Evolutionary conservation across 1,140 invertebrate species (phyloP), one percentile per base, ranked within the genome.

Genomic region (Meloidogyne floridensis): DNA sequence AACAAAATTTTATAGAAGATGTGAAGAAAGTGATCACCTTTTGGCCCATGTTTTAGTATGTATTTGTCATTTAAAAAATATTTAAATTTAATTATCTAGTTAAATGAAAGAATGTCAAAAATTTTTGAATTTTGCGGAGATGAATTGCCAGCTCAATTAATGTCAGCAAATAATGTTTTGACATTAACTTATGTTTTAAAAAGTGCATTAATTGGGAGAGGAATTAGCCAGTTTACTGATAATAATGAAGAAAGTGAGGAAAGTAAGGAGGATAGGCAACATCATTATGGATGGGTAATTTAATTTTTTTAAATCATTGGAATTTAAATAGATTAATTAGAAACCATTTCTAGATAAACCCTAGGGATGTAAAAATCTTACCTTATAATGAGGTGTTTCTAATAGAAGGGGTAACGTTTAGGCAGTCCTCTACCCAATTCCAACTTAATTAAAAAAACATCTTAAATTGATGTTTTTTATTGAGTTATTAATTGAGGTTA

Each of bases 181-280:
- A 90, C 89, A 15, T 69, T 89, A 13, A 87, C 89, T 43, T 89
- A 88, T 69, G 83, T 86, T n/a, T 80, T 84, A n/a, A 89, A 86
- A 75, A 82, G 80, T 79, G 65, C 77, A 32, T 47, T 79, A 11
- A 18, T 79, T 3, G 20, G 43, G 0, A 51, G 72, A 70, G 13
- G 13, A 51, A 5, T 4, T 5, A 13, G 4, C 9, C 15, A 32
- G 10, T 51, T 86, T 74, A 54, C 32, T 65, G 59, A 56, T 59
- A 65, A 32, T n/a, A 20, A 69, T 53, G 70, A 65, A 7, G 7
- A n/a, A n/a, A 11, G n/a, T 18, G 47, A 76, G 15, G n/a, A 69
- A 71, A 53, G 71, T 0, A 75, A 73, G 3, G 74, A 72, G 3
- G 74, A 87, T 53, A 77, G 83, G 15, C 56, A 87, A 18, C 32